Evolutionary conservation across 1,140 invertebrate species (phyloP).

Genomic region (Orius laevigatus): DNA sequence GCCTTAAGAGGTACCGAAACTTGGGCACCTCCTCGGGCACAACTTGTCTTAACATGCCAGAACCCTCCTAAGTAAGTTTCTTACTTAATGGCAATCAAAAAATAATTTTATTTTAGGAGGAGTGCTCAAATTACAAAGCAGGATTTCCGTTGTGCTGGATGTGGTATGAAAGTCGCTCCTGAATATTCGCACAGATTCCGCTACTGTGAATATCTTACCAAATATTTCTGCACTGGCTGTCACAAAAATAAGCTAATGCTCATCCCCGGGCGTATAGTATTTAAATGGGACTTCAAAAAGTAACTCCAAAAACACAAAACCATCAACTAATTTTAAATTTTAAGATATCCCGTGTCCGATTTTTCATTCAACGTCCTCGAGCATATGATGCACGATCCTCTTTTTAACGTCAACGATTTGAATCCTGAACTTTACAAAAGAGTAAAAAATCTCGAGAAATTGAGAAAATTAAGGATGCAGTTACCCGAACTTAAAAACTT

Average conservation of each 20-base stretch:
- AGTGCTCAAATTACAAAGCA: slow-evolving; percentile 52
- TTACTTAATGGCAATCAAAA: neutral
- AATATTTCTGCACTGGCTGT: slow-evolving; percentile 80
- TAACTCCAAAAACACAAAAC: slow-evolving; percentile 21
- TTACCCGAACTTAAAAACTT: slow-evolving; percentile 52
- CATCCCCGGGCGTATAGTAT: slow-evolving; percentile 61
- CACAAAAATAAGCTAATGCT: slow-evolving; percentile 57
- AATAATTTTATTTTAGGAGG: slow-evolving; percentile 31
- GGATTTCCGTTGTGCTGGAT: slow-evolving; percentile 69
- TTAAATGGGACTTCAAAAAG: slow-evolving; percentile 56
- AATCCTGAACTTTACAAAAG: slow-evolving; percentile 49
- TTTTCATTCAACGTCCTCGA: slow-evolving; percentile 63
- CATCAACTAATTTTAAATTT: slow-evolving; percentile 8
- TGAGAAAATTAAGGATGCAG: slow-evolving; percentile 41
- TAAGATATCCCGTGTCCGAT: slow-evolving; percentile 59
- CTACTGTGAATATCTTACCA: slow-evolving; percentile 72
- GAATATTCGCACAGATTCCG: slow-evolving; percentile 54
- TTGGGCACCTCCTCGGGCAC: slow-evolving; percentile 72
- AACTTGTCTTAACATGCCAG: slow-evolving; percentile 71
- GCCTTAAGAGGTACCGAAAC: slow-evolving; percentile 51
- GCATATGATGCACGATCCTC: slow-evolving; percentile 58
- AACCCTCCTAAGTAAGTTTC: slow-evolving; percentile 43
- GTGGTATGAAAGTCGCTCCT: slow-evolving; percentile 59
- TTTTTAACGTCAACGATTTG: slow-evolving; percentile 57
- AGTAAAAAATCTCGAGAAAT: slow-evolving; percentile 40